Evolutionary conservation across 2,888 invertebrate species (phyloP).

Genomic region (Chymomyza amoena): DNA sequence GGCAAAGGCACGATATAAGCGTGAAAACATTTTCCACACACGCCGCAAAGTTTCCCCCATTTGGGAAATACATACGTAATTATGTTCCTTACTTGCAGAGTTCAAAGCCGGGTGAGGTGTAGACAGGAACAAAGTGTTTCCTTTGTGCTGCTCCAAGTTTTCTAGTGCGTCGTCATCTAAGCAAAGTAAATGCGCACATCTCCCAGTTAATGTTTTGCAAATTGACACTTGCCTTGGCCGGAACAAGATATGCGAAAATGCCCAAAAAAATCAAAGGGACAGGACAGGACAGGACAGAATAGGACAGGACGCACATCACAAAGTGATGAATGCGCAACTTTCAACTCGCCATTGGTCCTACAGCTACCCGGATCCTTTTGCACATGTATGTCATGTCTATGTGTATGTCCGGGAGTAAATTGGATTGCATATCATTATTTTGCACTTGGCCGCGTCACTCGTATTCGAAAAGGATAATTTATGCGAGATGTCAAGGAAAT

Average conservation of each 20-base stretch:
- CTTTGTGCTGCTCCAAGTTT: conserved; percentile 13
- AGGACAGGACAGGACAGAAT: too few species aligned
- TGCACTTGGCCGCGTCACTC: conserved; percentile 67
- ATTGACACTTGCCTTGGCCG: conserved; percentile 59
- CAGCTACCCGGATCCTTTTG: conserved; percentile 21
- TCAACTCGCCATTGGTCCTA: conserved; percentile 33
- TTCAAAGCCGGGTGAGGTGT: background rate
- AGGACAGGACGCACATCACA: conserved; percentile 57
- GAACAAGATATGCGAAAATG: background rate
- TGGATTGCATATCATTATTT: conserved; percentile 72
- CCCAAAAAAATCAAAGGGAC: background rate
- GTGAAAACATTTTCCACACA: conserved; percentile 53
- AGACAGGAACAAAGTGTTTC: conserved; percentile 3
- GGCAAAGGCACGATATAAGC: conserved; percentile 23
- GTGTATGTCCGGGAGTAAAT: conserved; percentile 49
- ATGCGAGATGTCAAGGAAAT: conserved; percentile 52
- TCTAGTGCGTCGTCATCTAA: conserved; percentile 7
- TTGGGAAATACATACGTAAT: conserved; percentile 13
- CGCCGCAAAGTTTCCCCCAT: conserved; percentile 26
- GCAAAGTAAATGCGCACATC: conserved; percentile 29
- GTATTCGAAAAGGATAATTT: conserved; percentile 57
- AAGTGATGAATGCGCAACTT: conserved; percentile 72
- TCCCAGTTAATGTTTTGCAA: conserved; percentile 64
- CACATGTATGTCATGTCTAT: conserved; percentile 22
- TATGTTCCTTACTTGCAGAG: background rate